phyloP scores from a whole-genome alignment of 1,140 invertebrate species.

The Ceratosolen fusciceps region DNA sequence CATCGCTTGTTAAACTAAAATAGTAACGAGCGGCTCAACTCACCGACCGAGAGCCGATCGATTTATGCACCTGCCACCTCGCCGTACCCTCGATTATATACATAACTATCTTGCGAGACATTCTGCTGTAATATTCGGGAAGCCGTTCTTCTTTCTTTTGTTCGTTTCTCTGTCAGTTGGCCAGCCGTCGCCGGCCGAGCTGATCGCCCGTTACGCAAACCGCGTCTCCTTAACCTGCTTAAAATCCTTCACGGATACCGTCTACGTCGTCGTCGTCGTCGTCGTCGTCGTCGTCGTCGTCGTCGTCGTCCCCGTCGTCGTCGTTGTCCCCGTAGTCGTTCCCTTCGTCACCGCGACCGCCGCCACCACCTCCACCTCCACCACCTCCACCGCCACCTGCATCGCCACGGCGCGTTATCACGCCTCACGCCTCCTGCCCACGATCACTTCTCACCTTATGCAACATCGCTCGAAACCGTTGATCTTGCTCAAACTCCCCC shows the following conservation, averaged over 20 bases:
- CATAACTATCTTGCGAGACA: constrained; percentile 42
- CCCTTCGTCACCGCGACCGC: too few species aligned
- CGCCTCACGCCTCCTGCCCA: constrained; percentile 42
- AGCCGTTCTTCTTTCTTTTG: constrained; percentile 57
- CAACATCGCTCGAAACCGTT: constrained; percentile 58
- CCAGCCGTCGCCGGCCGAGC: constrained; percentile 17
- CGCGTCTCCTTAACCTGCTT: constrained; percentile 67
- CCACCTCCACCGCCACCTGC: too few species aligned
- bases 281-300: too few species aligned
- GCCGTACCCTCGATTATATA: constrained; percentile 41
- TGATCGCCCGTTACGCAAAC: constrained; percentile 62
- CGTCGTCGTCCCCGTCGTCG: too few species aligned
- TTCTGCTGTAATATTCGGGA: constrained; percentile 61
- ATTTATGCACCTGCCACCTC: constrained; percentile 15
- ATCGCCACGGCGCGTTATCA: constrained; percentile 51
- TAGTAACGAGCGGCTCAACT: neutral
- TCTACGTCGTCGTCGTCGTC: too few species aligned
- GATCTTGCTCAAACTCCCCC: constrained; percentile 57
- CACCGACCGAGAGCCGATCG: constrained; percentile 25
- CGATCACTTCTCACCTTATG: too few species aligned
- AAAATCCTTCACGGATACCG: constrained; percentile 48
- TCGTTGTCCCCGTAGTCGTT: too few species aligned
- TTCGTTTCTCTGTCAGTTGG: constrained; percentile 32
- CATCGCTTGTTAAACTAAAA: neutral
- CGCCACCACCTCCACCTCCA: too few species aligned